Evolutionary conservation across 2,113 vertebrate genomes (phyloP), one percentile per base, ranked within the genome.

Genomic region (Callipepla squamata): DNA sequence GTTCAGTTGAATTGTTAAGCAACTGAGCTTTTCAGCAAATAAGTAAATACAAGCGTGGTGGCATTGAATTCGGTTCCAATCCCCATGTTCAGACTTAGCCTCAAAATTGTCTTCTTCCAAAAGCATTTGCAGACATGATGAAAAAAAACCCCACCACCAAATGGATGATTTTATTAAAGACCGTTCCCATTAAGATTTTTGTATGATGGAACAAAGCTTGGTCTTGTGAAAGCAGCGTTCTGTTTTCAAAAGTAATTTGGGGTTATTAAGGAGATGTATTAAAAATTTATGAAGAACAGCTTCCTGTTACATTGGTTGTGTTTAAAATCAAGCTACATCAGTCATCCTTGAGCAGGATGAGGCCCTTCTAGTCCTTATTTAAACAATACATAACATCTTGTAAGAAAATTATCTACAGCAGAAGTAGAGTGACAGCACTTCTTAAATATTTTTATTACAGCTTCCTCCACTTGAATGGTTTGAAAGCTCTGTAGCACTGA

Each of bases 91-190:
- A 47, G 59, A 32, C 13, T 40, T 61, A 59, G 87, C 48, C 85
- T 89, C 78, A 90, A 7, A 87, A 75, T 87, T 26, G 17, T 79
- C 61, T 63, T 45, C 4, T 9, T 72, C 32, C 34, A 47, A 77
- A 89, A 91, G 83, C 59, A 42, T 84, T 83, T 89, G 50, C 59
- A 91, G 74, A 32, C 59, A 66, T 55, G 65, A 87, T 87, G 14
- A 28, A 82, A 73, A 61, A 68, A 34, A 2, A 2, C 0, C 40
- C 40, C 40, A 40, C 40, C 25, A 1, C 7, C 34, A 53, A 66
- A 74, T 40, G 61, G 57, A 7, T 75, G n/a, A 59, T 74, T 92
- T 70, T 87, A 40, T 85, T 63, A 6, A 76, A 68, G 81, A 79
- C 45, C 26, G 11, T 57, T 65, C 63, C 62, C 48, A 63, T 78